A percentile compares a stretch with the other conserved stretches of the same genome.
Conservation (phyloP, 2,888 invertebrate genomes). For the Acanthoscelides obtectus region DNA sequence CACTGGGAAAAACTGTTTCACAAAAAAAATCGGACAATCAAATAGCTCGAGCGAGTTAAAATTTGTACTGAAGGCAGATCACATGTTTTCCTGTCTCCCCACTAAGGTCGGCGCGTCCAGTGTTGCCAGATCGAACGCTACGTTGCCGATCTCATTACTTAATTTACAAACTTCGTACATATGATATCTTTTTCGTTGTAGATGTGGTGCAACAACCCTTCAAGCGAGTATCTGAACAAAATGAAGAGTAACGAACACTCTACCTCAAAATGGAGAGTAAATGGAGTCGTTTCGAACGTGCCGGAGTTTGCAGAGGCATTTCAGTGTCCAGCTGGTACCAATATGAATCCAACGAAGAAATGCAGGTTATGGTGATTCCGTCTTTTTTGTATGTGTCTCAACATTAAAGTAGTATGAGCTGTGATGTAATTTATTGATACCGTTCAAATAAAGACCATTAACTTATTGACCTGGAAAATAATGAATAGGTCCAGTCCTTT, state of each 20-base stretch:
- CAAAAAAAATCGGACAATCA: too few relatives aligned
- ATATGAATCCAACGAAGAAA: slow-evolving; percentile 43
- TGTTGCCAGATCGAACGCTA: too few relatives aligned
- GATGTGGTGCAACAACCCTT: slow-evolving; percentile 43
- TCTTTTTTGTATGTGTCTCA: not conserved
- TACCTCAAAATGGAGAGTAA: slow-evolving; percentile 39
- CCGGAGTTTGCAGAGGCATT: slow-evolving; percentile 43
- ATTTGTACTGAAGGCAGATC: too few relatives aligned
- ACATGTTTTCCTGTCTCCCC: too few relatives aligned
- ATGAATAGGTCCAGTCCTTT: too few relatives aligned
- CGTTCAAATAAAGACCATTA: not conserved
- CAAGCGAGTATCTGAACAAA: slow-evolving; percentile 29
- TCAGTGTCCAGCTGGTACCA: slow-evolving; percentile 37
- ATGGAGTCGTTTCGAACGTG: slow-evolving; percentile 44
- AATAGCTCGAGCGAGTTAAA: too few relatives aligned
- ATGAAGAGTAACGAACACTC: slow-evolving; percentile 23
- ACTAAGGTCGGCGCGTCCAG: too few relatives aligned
- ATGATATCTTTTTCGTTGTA: too few relatives aligned
- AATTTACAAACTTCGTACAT: too few relatives aligned
- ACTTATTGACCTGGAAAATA: too few relatives aligned
- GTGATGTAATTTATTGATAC: not conserved
- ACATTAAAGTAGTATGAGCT: not conserved
- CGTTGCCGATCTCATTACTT: too few relatives aligned
- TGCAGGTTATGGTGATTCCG: slow-evolving; percentile 24
- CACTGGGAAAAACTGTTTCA: too few relatives aligned